phyloP scores from a whole-genome alignment of 2,797 vertebrate species.

The Enteromius anoplus region DNA sequence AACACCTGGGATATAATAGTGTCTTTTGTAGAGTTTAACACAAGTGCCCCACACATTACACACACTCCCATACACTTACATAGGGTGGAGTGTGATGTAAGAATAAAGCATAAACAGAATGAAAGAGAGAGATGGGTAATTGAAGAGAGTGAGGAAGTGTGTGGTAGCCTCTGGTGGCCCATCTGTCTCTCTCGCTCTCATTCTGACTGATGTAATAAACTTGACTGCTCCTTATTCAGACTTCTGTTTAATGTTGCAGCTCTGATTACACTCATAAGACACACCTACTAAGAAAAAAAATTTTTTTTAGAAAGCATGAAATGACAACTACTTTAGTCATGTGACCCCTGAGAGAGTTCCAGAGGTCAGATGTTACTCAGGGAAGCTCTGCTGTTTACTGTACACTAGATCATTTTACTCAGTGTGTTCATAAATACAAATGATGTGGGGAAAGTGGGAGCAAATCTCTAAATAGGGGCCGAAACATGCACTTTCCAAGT shows the following conservation, averaged over 20 bases:
- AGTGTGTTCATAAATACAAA: background rate
- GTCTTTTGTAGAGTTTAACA: conserved; percentile 14
- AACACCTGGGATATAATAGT: conserved; percentile 24
- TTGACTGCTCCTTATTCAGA: conserved; percentile 33
- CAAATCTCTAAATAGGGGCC: background rate
- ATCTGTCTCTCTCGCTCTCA: conserved; percentile 41
- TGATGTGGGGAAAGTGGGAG: background rate
- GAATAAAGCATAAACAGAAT: conserved; percentile 4
- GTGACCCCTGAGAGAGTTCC: conserved; percentile 5
- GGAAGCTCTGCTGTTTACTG: conserved; percentile 23
- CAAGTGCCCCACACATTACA: conserved; percentile 12
- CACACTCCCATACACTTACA: conserved; percentile 22
- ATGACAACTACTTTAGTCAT: conserved; percentile 20
- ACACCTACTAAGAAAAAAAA: background rate
- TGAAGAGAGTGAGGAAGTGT: conserved; percentile 23
- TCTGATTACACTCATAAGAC: conserved; percentile 26
- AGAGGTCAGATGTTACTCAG: conserved; percentile 11
- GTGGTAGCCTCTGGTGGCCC: conserved; percentile 41
- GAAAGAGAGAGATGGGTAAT: conserved; percentile 25
- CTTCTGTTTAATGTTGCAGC: conserved; percentile 48
- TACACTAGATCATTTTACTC: background rate
- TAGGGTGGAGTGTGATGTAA: background rate
- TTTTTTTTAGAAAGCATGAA: conserved; percentile 11
- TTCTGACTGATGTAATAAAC: conserved; percentile 46
- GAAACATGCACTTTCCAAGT: background rate